A percentile compares a stretch with the other conserved stretches of the same genome.
Evolutionary conservation across 2,888 invertebrate species (phyloP).

Genomic region (Apotomis capreana): DNA sequence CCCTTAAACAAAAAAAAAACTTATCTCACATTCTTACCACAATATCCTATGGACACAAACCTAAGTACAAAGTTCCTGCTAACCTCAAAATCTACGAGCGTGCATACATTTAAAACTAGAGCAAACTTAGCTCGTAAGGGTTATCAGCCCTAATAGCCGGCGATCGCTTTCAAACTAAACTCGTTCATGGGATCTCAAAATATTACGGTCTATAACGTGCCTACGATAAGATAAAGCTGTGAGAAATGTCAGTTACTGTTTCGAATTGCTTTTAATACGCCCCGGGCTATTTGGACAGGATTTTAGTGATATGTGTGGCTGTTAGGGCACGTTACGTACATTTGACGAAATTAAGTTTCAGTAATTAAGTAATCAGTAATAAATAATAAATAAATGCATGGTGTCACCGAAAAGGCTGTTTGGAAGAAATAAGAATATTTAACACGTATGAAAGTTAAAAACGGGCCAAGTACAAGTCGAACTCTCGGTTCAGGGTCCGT

Average conservation of each 20-base stretch:
- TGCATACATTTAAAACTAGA: constrained; percentile 53
- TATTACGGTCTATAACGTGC: constrained; percentile 60
- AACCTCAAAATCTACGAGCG: constrained; percentile 25
- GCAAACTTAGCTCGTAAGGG: constrained; percentile 53
- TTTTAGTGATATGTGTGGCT: constrained; percentile 14
- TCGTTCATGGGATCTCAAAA: constrained; percentile 66
- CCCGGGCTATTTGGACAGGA: constrained; percentile 54
- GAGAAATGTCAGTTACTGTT: constrained; percentile 74
- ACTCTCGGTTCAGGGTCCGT: too few relatives aligned
- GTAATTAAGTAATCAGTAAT: neutral
- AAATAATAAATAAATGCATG: too few relatives aligned
- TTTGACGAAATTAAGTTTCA: constrained; percentile 2
- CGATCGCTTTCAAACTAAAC: constrained; percentile 69
- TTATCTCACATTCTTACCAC: too few relatives aligned
- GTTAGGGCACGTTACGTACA: constrained; percentile 3
- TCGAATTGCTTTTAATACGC: constrained; percentile 70
- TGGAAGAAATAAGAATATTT: too few relatives aligned
- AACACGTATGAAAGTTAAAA: too few relatives aligned
- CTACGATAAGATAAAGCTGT: constrained; percentile 65
- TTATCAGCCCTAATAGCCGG: constrained; percentile 67
- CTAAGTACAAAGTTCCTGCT: constrained; percentile 18
- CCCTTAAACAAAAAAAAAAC: too few relatives aligned
- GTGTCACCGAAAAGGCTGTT: too few relatives aligned
- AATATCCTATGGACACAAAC: neutral
- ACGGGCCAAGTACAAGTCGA: too few relatives aligned